Evolutionary conservation across 2,888 invertebrate species (phyloP), one percentile per base, ranked within the genome.

Genomic region (Drosophila quasianomalipes): DNA sequence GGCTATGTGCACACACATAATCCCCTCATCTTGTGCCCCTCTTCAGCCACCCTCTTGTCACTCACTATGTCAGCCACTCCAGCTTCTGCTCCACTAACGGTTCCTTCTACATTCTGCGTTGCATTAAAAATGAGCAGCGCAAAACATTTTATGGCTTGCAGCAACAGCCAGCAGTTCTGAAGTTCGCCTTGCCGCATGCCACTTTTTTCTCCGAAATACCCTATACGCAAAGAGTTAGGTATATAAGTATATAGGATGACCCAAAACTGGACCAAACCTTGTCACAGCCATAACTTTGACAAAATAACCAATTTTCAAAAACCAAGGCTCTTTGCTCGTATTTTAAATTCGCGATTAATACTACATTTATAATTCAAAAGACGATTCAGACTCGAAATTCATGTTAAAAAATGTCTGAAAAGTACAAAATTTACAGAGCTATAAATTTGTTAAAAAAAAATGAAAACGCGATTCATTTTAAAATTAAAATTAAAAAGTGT

Each of bases 81-180:
- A 31, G 4, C 39, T 10, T 47, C 16, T 47, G 47, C 47, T 47
- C 16, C 47, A 47, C 47, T 28, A 47, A 47, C 47, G 16, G n/a
- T 54, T 41, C 37, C 41, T 53, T 55, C 53, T 65, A 58, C 63
- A 66, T 51, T 47, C 41, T 61, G 64, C 75, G 82, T 81, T 89
- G 90, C 88, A 90, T 90, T 88, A 83, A 89, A 91, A 83, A 89
- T 90, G 82, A 90, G 83, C 79, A 71, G 54, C 70, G 70, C 75
- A 80, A 79, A 79, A 81, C 81, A 80, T 80, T 88, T 85, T 79
- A 79, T 85, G 80, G 75, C 78, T 66, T 78, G 78, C 84, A 81
- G 61, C 26, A 35, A 12, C 22, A 68, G 55, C 65, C 59, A 70
- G 64, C 67, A 65, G 44, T 61, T 59, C 44, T 54, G 19, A 44